Conservation (phyloP, 2,888 invertebrate genomes). For the Adelphocoris suturalis region DNA sequence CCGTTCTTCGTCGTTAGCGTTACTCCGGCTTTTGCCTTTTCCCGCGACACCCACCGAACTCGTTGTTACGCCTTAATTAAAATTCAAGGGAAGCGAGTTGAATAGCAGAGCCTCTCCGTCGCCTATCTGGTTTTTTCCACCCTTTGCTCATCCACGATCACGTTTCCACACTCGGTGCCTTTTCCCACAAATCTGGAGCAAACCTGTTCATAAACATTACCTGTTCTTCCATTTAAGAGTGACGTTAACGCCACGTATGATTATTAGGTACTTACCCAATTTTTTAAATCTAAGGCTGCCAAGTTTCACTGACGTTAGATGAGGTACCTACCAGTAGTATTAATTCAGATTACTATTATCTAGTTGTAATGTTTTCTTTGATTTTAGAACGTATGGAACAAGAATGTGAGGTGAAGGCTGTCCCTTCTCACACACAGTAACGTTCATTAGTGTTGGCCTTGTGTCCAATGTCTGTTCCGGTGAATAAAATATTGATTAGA, state of each 20-base stretch:
- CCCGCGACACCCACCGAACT: slow-evolving; percentile 19
- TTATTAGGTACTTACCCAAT: not conserved
- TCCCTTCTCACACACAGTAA: no score
- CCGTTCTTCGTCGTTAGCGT: slow-evolving; percentile 35
- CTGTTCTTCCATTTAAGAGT: not conserved
- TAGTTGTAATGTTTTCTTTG: not conserved
- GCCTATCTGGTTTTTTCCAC: not conserved
- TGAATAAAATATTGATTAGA: no score
- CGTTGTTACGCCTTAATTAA: not conserved
- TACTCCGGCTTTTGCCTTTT: not conserved
- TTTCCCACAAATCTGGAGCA: not conserved
- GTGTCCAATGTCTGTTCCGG: no score
- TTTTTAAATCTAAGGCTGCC: not conserved
- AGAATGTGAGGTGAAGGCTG: not conserved
- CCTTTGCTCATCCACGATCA: not conserved
- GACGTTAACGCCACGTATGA: not conserved
- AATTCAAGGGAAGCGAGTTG: slow-evolving; percentile 1
- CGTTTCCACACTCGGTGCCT: slow-evolving; percentile 8
- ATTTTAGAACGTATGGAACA: not conserved
- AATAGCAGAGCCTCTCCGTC: not conserved
- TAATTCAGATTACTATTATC: not conserved
- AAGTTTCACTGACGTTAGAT: not conserved
- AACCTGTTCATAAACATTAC: not conserved
- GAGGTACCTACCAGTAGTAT: not conserved
- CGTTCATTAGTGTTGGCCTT: no score